Evolutionary conservation across 2,113 vertebrate species (phyloP).

Genomic region (Sisor rabdophorus): DNA sequence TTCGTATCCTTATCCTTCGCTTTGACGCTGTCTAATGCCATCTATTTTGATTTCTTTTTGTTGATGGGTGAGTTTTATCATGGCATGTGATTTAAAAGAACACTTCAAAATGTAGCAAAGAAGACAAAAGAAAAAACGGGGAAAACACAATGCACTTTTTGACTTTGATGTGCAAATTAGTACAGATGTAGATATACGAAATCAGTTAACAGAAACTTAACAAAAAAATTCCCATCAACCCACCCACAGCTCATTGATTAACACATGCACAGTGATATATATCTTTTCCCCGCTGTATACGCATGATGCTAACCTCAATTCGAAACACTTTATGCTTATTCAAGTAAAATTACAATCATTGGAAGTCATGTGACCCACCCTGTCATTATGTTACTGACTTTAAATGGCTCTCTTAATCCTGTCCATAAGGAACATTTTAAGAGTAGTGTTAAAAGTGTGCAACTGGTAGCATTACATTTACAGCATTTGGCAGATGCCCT

Average conservation of each 20-base stretch:
- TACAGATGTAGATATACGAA: neutral
- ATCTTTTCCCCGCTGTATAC: slow-evolving; percentile 27
- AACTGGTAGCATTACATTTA: too few species aligned
- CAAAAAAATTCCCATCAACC: slow-evolving; percentile 30
- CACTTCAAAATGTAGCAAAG: neutral
- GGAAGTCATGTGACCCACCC: too few species aligned
- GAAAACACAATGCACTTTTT: neutral
- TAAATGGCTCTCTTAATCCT: too few species aligned
- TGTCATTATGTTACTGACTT: too few species aligned
- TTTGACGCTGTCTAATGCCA: neutral
- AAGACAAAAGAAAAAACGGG: neutral
- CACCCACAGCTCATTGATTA: slow-evolving; percentile 21
- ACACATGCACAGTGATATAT: slow-evolving; percentile 6
- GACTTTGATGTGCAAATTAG: slow-evolving; percentile 28
- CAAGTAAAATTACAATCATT: neutral
- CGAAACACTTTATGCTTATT: slow-evolving; percentile 13
- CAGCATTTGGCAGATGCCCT: too few species aligned
- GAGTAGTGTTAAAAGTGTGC: too few species aligned
- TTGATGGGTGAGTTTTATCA: neutral
- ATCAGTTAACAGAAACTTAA: slow-evolving; percentile 7
- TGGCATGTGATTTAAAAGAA: neutral
- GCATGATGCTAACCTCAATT: slow-evolving; percentile 21
- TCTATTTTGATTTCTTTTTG: neutral
- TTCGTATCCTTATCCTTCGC: slow-evolving; percentile 27
- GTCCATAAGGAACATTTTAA: too few species aligned